phyloP scores from a whole-genome alignment of 2,113 vertebrate species.

The Eptesicus fuscus region DNA sequence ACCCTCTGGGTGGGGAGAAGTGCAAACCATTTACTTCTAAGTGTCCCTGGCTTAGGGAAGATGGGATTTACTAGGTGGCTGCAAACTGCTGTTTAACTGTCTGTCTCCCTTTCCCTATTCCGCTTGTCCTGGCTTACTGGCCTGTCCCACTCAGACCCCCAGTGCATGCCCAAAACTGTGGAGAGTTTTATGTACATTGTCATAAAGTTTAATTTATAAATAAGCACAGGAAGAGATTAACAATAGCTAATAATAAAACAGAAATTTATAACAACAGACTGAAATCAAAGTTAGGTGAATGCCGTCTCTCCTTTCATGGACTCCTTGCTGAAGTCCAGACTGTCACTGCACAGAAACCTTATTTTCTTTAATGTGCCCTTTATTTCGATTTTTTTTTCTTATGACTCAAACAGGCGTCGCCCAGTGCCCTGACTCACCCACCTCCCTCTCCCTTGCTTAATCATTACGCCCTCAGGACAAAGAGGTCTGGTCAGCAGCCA shows the following conservation, averaged over 20 bases:
- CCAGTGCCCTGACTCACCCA: not conserved
- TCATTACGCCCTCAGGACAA: not conserved
- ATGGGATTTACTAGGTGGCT: not conserved
- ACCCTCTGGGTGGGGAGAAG: not conserved
- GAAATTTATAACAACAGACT: not conserved
- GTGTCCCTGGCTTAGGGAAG: not conserved
- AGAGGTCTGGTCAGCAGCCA: not conserved
- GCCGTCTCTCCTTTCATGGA: not conserved
- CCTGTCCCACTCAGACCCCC: not conserved
- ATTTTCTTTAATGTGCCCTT: not conserved
- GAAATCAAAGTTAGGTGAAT: not conserved
- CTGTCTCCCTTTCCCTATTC: too few species aligned
- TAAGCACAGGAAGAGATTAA: not conserved
- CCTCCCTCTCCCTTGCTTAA: not conserved
- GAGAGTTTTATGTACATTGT: not conserved
- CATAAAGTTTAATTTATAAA: not conserved
- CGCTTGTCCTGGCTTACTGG: not conserved
- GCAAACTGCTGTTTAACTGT: not conserved
- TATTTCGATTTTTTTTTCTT: not conserved
- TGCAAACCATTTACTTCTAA: not conserved
- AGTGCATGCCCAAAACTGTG: not conserved
- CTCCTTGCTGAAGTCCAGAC: not conserved
- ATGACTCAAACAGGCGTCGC: not conserved
- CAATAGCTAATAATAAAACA: not conserved
- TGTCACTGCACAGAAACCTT: not conserved